Percentiles rank a stretch among this genome's conserved stretches.
phyloP scores from a whole-genome alignment of 2,113 vertebrate genomes.

The Ptychochromis oligacanthus region DNA sequence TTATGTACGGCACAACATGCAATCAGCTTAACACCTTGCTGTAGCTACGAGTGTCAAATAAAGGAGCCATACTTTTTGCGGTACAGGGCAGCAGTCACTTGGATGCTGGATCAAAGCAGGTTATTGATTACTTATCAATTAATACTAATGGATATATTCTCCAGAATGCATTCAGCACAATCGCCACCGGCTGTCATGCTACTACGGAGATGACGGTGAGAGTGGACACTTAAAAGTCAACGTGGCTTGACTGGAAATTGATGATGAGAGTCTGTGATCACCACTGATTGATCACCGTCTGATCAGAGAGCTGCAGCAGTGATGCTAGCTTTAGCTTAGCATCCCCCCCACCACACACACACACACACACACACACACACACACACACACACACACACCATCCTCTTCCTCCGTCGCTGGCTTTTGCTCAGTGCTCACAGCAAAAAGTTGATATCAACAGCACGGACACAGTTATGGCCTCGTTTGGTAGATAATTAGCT shows the following conservation, averaged over 20 bases:
- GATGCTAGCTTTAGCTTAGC: constrained; percentile 2
- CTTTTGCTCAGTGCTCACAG: not conserved
- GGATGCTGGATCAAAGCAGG: not conserved
- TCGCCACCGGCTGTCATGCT: not conserved
- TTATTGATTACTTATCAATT: not conserved
- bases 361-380: too few relatives aligned
- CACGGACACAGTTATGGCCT: constrained; percentile 15
- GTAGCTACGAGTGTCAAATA: not conserved
- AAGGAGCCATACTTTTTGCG: not conserved
- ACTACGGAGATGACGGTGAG: not conserved
- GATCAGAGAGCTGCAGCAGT: not conserved
- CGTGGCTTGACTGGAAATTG: constrained; percentile 17
- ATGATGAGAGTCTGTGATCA: not conserved
- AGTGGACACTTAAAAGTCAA: constrained; percentile 6
- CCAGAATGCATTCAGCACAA: not conserved
- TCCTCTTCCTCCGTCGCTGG: not conserved
- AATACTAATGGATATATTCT: not conserved
- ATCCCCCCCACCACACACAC: too few relatives aligned
- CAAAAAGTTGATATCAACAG: constrained; percentile 17
- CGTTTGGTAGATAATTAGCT: constrained; percentile 24
- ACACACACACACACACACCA: too few relatives aligned
- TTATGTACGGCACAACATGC: not conserved
- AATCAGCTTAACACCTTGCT: not conserved
- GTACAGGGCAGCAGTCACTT: not conserved
- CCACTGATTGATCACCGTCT: constrained; percentile 9